phyloP scores from a whole-genome alignment of 2,113 vertebrate species.

The Otus sunia region DNA sequence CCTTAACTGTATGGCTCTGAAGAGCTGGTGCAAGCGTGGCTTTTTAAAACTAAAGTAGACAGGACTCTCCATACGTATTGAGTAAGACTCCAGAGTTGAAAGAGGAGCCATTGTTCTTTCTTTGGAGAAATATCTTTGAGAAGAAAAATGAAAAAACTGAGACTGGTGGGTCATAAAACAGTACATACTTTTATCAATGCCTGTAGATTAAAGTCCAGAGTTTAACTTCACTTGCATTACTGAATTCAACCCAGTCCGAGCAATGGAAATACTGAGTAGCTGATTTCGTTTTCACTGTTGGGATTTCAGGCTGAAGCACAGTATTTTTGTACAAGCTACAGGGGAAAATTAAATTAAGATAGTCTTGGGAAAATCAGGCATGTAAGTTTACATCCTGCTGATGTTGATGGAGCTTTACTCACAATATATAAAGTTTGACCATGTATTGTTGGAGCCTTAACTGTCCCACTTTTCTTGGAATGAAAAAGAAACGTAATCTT shows the following conservation, averaged over 20 bases:
- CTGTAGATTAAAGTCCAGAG: background rate
- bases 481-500: background rate
- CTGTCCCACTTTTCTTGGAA: background rate
- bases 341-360: background rate
- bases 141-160: background rate
- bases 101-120: background rate
- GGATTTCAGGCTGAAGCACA: background rate
- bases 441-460: background rate
- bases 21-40: background rate
- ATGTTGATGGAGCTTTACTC: background rate
- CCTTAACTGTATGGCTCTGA: background rate
- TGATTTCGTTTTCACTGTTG: background rate
- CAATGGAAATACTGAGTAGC: background rate
- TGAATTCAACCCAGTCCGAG: background rate
- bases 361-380: background rate
- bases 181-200: rapidly evolving
- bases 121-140: background rate
- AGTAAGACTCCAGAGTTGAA: background rate
- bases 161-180: background rate
- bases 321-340: background rate
- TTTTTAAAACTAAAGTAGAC: background rate
- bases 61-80: background rate
- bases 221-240: background rate
- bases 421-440: background rate
- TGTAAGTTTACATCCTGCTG: background rate